A percentile compares a stretch with the other conserved stretches of the same genome.
These are phyloP conservation scores for Sebastes fasciatus DNA, from an alignment of 2,113 vertebrate species.

Conservation along the genomic window DNA sequence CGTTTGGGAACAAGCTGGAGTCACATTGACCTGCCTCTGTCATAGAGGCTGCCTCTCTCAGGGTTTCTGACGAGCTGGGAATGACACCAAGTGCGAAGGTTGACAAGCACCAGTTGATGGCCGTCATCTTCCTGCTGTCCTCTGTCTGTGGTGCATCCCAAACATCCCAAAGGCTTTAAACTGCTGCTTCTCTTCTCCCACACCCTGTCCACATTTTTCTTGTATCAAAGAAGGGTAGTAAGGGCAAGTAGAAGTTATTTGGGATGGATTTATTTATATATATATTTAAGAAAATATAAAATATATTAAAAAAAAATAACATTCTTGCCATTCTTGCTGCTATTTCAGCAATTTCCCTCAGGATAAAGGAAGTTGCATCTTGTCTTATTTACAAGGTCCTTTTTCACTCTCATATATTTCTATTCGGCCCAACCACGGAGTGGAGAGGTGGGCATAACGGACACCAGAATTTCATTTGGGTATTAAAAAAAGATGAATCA, in stretches of 20 bases:
- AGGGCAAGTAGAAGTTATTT: not conserved
- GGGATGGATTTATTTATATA: not conserved
- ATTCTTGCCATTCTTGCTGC: not conserved
- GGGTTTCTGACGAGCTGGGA: not conserved
- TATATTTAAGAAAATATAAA: not conserved
- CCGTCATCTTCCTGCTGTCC: not conserved
- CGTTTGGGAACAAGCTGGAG: not conserved
- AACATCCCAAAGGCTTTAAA: not conserved
- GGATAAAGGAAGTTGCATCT: not conserved
- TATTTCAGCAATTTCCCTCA: not conserved
- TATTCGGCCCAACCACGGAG: not conserved
- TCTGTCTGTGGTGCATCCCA: not conserved
- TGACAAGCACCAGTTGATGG: constrained; percentile 27
- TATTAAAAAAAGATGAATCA: not conserved
- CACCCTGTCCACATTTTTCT: not conserved
- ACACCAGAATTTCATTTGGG: not conserved
- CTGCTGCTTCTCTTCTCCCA: not conserved
- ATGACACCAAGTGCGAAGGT: constrained; percentile 11
- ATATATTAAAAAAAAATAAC: not conserved
- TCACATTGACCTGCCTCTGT: not conserved
- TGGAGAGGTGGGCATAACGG: not conserved
- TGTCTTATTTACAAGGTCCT: not conserved
- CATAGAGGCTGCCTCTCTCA: not conserved
- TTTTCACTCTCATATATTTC: not conserved
- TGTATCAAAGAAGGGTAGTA: not conserved